Percentiles rank a stretch among this genome's conserved stretches.
phyloP scores from a whole-genome alignment of 2,888 invertebrate genomes.

The Tanaodytes sp. region DNA sequence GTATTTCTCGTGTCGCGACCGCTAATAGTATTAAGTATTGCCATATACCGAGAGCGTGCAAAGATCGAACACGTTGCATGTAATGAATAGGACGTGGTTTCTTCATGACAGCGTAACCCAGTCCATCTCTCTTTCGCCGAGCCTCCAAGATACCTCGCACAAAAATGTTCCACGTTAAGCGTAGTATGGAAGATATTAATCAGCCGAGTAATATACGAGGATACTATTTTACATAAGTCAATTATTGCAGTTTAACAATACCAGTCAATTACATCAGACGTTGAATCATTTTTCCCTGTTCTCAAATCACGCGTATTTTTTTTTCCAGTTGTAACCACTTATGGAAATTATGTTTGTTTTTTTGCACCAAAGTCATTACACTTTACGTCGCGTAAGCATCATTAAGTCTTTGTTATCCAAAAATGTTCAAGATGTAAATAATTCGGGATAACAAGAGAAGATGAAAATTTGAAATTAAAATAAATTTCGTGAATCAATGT shows the following conservation, averaged over 20 bases:
- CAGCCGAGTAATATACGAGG: conserved; percentile 29
- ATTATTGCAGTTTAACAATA: conserved; percentile 41
- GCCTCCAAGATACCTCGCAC: conserved; percentile 26
- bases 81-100: conserved; percentile 45
- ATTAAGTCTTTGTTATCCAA: no score
- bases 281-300: no score
- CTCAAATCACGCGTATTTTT: no score
- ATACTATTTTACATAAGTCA: conserved; percentile 45
- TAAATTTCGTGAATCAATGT: no score
- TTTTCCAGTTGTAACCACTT: no score
- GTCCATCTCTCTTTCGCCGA: conserved; percentile 32
- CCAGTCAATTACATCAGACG: conserved; percentile 35
- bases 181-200: conserved; percentile 45
- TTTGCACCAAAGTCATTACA: no score
- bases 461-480: no score
- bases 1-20: conserved; percentile 45
- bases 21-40: conserved; percentile 49
- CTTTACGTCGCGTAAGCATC: no score
- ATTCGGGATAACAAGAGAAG: no score
- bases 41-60: conserved; percentile 49
- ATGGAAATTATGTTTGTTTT: no score
- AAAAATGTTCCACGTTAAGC: conserved; percentile 41
- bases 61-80: conserved; percentile 47
- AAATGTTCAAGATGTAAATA: no score
- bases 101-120: conserved; percentile 26